Conservation (phyloP, 2,113 vertebrate species). For the Glareola pratincola region DNA sequence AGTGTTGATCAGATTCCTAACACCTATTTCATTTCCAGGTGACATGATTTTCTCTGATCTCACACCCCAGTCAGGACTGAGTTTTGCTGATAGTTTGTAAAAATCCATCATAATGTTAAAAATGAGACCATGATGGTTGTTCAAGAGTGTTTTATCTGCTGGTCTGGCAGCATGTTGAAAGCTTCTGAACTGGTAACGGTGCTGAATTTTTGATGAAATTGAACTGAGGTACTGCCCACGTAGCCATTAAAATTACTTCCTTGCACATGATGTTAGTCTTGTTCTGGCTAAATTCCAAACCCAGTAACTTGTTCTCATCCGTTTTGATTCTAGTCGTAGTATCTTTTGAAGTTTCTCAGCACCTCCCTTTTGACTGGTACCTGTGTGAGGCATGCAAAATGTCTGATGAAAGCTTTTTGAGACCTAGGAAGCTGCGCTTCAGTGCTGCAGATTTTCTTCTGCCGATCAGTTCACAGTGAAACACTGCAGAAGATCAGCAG, state of each 20-base stretch:
- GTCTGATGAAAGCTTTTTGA: not conserved
- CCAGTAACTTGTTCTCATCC: not conserved
- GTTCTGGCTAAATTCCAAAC: not conserved
- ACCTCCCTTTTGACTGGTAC: not conserved
- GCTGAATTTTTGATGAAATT: not conserved
- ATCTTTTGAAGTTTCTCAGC: not conserved
- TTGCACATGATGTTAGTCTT: not conserved
- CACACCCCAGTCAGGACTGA: not conserved
- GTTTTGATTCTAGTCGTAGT: not conserved
- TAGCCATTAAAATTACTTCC: not conserved
- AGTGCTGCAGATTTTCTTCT: fast-evolving
- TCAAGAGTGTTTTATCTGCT: not conserved
- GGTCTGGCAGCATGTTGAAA: not conserved
- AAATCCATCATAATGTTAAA: not conserved
- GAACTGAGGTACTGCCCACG: not conserved
- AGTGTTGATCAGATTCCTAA: not conserved
- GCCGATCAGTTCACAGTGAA: not conserved
- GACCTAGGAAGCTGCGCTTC: not conserved
- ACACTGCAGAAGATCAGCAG: not conserved
- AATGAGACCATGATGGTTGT: not conserved
- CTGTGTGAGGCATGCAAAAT: not conserved
- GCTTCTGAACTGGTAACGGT: not conserved
- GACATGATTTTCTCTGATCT: not conserved
- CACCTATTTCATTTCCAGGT: not conserved
- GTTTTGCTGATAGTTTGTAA: not conserved